Conservation (phyloP, 35 echinoderm and acorn worm genomes). For the Stichopus chloronotus region DNA sequence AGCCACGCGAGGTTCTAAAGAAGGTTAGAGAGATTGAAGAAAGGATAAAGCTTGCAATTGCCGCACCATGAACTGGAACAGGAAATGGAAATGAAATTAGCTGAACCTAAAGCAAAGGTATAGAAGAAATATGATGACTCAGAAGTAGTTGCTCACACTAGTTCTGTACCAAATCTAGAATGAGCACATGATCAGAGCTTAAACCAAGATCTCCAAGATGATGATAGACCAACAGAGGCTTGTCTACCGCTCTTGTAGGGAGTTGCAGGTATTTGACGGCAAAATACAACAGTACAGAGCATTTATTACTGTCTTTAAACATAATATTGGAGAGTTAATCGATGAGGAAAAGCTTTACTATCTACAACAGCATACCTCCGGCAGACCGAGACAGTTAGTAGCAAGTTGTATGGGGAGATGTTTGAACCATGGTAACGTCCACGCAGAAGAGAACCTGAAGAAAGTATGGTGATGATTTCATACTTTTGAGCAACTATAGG, state of each 20-base stretch:
- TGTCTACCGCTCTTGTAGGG: not conserved
- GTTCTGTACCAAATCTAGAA: not conserved
- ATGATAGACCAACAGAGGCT: conserved; percentile 46
- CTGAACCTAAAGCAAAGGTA: conserved; percentile 31
- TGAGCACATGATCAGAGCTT: not conserved
- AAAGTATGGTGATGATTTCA: conserved; percentile 49
- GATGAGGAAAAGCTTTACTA: conserved; percentile 6
- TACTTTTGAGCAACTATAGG: conserved; percentile 42
- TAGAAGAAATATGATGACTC: conserved; percentile 10
- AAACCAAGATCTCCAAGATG: conserved; percentile 29
- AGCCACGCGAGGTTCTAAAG: not conserved
- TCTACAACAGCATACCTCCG: conserved; percentile 26
- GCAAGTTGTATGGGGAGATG: conserved; percentile 48
- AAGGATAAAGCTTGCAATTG: not conserved
- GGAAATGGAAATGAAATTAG: conserved; percentile 32
- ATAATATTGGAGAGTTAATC: conserved; percentile 15
- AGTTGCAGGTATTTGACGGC: conserved; percentile 25
- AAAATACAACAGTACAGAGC: conserved; percentile 44
- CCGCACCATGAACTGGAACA: conserved; percentile 33
- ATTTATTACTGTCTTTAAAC: conserved; percentile 47
- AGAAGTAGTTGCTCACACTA: not conserved
- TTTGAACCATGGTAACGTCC: not conserved
- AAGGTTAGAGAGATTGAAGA: conserved; percentile 29
- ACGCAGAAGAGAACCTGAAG: not conserved
- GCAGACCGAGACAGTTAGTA: conserved; percentile 30